Conservation (phyloP, 2,888 invertebrate genomes). For the Lepidochitona cinerea region DNA sequence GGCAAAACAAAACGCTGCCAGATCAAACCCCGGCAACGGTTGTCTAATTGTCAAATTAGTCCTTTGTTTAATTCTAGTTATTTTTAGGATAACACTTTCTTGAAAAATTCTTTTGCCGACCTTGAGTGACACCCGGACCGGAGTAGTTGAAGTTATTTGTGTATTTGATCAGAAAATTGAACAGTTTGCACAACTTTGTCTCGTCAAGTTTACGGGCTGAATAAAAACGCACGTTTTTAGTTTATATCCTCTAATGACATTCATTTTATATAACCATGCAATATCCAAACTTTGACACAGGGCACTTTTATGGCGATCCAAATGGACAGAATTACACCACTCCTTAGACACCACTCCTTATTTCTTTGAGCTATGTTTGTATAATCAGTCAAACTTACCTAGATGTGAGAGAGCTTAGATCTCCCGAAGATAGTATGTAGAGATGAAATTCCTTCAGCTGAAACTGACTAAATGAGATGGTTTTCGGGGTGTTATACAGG, state of each 20-base stretch:
- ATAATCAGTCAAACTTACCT: no score
- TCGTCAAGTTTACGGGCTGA: background rate
- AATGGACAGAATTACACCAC: no score
- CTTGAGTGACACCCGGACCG: background rate
- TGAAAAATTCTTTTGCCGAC: no score
- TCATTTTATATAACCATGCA: background rate
- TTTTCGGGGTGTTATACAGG: background rate
- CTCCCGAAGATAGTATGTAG: background rate
- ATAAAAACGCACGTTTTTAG: background rate
- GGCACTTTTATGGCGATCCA: background rate
- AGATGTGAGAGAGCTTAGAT: background rate
- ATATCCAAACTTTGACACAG: background rate
- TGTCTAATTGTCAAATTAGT: no score
- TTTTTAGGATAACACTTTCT: no score
- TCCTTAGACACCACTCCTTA: no score
- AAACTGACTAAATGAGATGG: background rate
- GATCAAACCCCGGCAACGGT: no score
- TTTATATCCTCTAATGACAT: background rate
- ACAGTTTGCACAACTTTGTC: background rate
- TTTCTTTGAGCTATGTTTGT: no score
- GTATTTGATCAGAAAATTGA: background rate
- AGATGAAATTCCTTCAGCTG: background rate
- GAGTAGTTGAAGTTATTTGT: background rate
- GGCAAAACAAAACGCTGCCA: no score
- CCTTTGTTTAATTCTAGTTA: no score